Percentiles rank a stretch among this genome's conserved stretches.
Evolutionary conservation across 2,113 vertebrate genomes (phyloP).

Genomic region (Pedionomus torquatus): DNA sequence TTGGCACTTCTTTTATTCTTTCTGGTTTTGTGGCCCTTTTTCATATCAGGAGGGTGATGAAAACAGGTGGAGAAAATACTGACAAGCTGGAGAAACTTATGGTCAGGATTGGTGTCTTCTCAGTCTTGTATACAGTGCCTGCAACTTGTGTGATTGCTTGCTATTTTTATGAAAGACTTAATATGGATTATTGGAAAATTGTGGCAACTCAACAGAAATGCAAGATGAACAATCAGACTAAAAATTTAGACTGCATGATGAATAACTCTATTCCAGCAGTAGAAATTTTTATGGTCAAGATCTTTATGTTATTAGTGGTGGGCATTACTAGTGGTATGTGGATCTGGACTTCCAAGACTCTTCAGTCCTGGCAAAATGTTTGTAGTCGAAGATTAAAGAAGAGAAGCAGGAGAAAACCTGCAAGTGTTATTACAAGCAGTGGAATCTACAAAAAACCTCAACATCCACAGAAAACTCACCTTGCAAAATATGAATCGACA

Average conservation of each 20-base stretch:
- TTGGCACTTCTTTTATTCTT: constrained; percentile 94
- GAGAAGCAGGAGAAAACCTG: constrained; percentile 87
- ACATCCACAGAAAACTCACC: constrained; percentile 85
- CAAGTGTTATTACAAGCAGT: constrained; percentile 84
- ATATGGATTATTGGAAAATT: constrained; percentile 92
- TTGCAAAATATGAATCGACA: constrained; percentile 86
- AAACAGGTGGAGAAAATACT: constrained; percentile 95
- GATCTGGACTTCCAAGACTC: constrained; percentile 98
- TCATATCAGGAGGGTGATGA: constrained; percentile 96
- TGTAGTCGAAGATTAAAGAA: constrained; percentile 89
- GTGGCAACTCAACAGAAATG: constrained; percentile 86
- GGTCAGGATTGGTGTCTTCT: constrained; percentile 96
- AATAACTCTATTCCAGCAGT: constrained; percentile 90
- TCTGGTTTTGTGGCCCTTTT: constrained; percentile 97
- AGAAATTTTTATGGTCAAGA: constrained; percentile 97
- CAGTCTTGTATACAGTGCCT: constrained; percentile 92
- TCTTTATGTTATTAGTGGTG: constrained; percentile 95
- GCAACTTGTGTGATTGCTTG: constrained; percentile 97
- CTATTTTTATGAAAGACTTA: constrained; percentile 94
- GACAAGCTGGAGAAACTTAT: constrained; percentile 97
- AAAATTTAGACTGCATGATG: constrained; percentile 86
- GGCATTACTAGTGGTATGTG: constrained; percentile 98
- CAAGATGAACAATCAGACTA: constrained; percentile 73
- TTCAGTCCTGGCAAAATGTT: constrained; percentile 96
- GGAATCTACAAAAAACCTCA: constrained; percentile 92